Evolutionary conservation across 2,113 vertebrate species (phyloP).

Genomic region (Meleagris gallopavo): DNA sequence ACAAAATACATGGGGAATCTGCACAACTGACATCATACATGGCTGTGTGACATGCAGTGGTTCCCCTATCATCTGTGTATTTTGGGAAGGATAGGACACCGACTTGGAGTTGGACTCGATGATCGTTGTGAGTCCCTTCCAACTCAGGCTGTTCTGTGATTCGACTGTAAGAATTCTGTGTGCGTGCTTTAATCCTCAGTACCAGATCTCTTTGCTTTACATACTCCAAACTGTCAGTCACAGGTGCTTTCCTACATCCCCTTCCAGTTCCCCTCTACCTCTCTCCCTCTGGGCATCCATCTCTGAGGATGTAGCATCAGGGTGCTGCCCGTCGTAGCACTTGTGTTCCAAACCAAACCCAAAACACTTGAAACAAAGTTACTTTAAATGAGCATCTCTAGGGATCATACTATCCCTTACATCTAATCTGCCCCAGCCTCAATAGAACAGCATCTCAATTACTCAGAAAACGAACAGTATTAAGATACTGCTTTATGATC

Average conservation of each 20-base stretch:
- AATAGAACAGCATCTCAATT: not conserved
- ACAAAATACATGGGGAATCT: not conserved
- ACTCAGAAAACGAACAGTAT: not conserved
- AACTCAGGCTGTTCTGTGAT: not conserved
- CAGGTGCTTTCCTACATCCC: not conserved
- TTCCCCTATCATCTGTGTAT: rapidly evolving
- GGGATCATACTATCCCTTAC: not conserved
- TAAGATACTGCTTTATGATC: not conserved
- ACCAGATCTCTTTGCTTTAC: not conserved
- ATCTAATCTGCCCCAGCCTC: not conserved
- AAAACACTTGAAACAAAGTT: not conserved
- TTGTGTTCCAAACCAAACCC: not conserved
- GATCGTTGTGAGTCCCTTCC: not conserved
- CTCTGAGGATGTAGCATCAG: not conserved
- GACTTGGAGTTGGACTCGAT: not conserved
- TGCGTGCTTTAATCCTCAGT: rapidly evolving
- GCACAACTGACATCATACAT: not conserved
- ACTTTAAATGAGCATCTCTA: not conserved
- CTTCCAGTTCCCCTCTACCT: not conserved
- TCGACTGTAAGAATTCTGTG: not conserved
- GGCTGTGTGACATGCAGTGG: rapidly evolving
- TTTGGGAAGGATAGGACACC: not conserved
- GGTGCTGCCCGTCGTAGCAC: not conserved
- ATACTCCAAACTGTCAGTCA: not conserved
- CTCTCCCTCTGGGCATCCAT: not conserved